Evolutionary conservation across 2,797 vertebrate genomes (phyloP), one percentile per base, ranked within the genome.

Genomic region (Erethizon dorsatum): DNA sequence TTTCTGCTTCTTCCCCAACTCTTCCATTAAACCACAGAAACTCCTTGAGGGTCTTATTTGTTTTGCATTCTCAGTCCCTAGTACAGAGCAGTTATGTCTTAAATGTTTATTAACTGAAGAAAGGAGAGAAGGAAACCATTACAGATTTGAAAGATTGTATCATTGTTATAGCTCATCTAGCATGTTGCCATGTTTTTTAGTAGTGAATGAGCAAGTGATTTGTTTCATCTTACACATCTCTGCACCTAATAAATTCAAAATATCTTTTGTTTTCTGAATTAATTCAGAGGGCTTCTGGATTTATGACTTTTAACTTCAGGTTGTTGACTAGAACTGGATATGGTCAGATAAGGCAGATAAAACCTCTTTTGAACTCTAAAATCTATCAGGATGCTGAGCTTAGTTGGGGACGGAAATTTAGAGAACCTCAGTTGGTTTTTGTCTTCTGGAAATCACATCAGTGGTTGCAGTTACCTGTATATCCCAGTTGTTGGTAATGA

Each of bases 31-130:
- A 88, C 65, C 65, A 80, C 14, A 52, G 61, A n/a, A 71, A 28
- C 41, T 89, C 13, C 50, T 80, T 31, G 18, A 56, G 59, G 52
- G 37, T 59, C 56, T 88, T 83, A 8, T 4, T 67, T 83, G 56
- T 22, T 88, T 33, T 84, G 13, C 73, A 37, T 75, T 97, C 77
- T 96, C 28, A 54, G 83, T 78, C 24, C 18, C 22, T 79, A 37
- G 14, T n/a, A 50, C 17, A 45, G 5, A 33, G 5, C 67, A 54
- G 73, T 18, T 13, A 47, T 83, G 17, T 65, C 73, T 93, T 85
- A 73, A 82, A 63, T 90, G 50, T 82, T 83, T 82, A 52, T 84
- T 94, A 94, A 77, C 57, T 84, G 37, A 93, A 86, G 83, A 91
- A 79, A 78, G 15, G 28, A 65, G 18, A 18, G 47, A 80, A 37